A percentile compares a stretch with the other conserved stretches of the same genome.
These are phyloP conservation scores for Epizoanthus fatuus DNA, from an alignment of 92 coral and sea anemone genomes.

Conservation along the genomic window DNA sequence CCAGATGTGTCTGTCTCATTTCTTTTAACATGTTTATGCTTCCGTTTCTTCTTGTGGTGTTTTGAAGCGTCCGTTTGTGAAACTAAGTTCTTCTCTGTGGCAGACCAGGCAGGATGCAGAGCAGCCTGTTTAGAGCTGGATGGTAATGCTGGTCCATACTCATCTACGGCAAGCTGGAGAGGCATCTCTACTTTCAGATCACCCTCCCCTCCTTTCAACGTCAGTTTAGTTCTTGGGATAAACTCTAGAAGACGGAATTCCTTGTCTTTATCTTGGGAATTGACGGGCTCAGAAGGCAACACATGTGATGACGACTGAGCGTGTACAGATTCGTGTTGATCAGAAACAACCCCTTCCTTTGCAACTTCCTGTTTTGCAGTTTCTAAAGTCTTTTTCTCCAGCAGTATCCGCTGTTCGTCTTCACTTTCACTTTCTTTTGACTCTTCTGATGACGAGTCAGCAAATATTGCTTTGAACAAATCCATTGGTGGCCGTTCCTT, in stretches of 20 bases:
- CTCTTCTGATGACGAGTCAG: conserved; percentile 91
- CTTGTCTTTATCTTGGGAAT: background rate
- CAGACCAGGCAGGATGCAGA: background rate
- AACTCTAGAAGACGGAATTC: too few relatives aligned
- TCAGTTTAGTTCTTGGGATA: background rate
- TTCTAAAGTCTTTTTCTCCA: background rate
- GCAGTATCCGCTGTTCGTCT: conserved; percentile 15
- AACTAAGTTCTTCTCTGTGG: background rate
- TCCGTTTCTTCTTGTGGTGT: conserved; percentile 60
- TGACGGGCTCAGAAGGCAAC: background rate
- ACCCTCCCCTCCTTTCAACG: background rate
- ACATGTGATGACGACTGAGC: too few relatives aligned
- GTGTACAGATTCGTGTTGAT: background rate
- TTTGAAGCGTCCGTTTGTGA: background rate
- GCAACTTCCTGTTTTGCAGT: background rate
- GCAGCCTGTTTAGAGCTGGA: background rate
- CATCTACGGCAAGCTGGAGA: conserved; percentile 25
- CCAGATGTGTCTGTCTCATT: conserved; percentile 23
- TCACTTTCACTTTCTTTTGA: conserved; percentile 77
- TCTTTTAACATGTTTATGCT: conserved; percentile 43
- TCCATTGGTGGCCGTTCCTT: conserved; percentile 91
- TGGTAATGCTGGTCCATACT: conserved; percentile 72
- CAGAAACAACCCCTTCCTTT: background rate
- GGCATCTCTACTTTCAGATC: too few relatives aligned
- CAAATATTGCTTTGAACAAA: conserved; percentile 96